Evolutionary conservation across 2,797 vertebrate species (phyloP).

Genomic region (Ctenochaetus hawaiiensis): DNA sequence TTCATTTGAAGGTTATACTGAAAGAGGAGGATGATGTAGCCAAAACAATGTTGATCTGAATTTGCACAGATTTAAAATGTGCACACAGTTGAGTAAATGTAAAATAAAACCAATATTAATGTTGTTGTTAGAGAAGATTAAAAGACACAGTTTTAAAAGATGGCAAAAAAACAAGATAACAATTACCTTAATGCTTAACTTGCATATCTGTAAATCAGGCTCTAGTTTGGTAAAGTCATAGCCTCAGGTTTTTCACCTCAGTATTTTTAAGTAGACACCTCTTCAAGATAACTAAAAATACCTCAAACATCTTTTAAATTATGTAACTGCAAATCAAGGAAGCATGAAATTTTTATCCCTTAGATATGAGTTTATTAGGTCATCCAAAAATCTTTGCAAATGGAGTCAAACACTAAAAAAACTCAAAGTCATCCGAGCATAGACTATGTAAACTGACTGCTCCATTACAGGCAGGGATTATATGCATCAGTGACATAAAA

Average conservation of each 20-base stretch:
- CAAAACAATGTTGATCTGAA: no score
- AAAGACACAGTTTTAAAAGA: no score
- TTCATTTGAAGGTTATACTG: no score
- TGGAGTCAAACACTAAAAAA: slow-evolving; percentile 12
- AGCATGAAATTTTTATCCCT: background rate
- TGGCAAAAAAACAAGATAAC: no score
- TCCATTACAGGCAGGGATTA: slow-evolving; percentile 33
- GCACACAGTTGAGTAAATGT: no score
- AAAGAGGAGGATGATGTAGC: no score
- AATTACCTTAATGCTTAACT: no score
- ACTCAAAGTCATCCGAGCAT: slow-evolving; percentile 16
- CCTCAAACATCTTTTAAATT: background rate
- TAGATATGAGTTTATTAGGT: slow-evolving; percentile 2
- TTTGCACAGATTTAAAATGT: no score
- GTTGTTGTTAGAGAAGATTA: no score
- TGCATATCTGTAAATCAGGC: no score
- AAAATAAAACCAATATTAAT: no score
- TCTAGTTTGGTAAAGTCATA: background rate
- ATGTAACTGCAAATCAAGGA: background rate
- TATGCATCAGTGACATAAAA: slow-evolving; percentile 19
- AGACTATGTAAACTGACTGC: slow-evolving; percentile 24
- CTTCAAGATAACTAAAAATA: background rate
- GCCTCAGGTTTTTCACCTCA: background rate
- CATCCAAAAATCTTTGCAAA: slow-evolving; percentile 11
- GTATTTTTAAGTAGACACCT: background rate